phyloP scores from a whole-genome alignment of 2,113 vertebrate species.

The Numida meleagris region DNA sequence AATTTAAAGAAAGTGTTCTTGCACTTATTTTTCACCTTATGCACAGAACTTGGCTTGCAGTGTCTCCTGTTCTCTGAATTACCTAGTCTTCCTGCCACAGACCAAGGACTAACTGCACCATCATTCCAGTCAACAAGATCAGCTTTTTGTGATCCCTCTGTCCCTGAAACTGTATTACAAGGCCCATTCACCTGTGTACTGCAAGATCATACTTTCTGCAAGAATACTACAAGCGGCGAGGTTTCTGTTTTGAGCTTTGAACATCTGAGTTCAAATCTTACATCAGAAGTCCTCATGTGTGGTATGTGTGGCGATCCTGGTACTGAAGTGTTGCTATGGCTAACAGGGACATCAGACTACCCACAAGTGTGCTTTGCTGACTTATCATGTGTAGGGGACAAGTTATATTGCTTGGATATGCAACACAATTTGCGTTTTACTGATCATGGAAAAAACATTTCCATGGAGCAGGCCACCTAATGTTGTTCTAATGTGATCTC shows the following conservation, averaged over 20 bases:
- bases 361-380: not conserved
- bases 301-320: not conserved
- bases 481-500: not conserved
- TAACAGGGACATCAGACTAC: not conserved
- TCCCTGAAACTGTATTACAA: not conserved
- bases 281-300: not conserved
- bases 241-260: not conserved
- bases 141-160: not conserved
- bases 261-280: not conserved
- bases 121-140: not conserved
- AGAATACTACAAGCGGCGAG: not conserved
- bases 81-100: not conserved
- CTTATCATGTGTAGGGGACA: not conserved
- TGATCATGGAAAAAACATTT: fast-evolving
- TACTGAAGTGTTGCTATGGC: not conserved
- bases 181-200: not conserved
- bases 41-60: not conserved
- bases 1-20: not conserved
- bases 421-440: not conserved
- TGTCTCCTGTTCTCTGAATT: not conserved
- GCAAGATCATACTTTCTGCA: not conserved
- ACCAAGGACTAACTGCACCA: not conserved
- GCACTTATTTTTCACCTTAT: not conserved
- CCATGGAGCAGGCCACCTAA: not conserved
- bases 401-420: not conserved